A percentile compares a stretch with the other conserved stretches of the same genome.
phyloP scores from a whole-genome alignment of 2,888 invertebrate species.

The Heliconius cydno region DNA sequence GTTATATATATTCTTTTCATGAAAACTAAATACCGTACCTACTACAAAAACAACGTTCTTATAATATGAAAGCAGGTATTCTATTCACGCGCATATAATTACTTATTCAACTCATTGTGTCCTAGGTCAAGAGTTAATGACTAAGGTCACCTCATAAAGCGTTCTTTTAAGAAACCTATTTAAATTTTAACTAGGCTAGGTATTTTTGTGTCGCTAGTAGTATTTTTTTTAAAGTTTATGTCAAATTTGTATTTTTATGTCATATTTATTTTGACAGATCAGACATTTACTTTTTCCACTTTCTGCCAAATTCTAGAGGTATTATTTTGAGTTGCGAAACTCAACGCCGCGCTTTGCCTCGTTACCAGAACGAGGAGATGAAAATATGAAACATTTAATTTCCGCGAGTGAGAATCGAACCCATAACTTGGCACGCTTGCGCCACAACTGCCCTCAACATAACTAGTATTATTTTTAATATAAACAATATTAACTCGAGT shows the following conservation, averaged over 20 bases:
- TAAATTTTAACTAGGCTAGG: background rate
- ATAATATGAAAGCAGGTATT: background rate
- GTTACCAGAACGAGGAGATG: too few relatives aligned
- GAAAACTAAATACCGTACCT: background rate
- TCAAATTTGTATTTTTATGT: background rate
- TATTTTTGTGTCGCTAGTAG: background rate
- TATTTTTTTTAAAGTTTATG: background rate
- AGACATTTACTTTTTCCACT: too few relatives aligned
- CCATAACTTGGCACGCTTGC: too few relatives aligned
- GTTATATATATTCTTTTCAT: background rate
- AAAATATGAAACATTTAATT: too few relatives aligned
- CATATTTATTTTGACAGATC: too few relatives aligned
- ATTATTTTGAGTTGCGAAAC: too few relatives aligned
- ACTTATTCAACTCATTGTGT: constrained; percentile 26
- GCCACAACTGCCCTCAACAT: background rate
- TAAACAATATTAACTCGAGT: background rate
- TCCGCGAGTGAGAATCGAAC: too few relatives aligned
- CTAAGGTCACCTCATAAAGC: constrained; percentile 15
- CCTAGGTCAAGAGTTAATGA: constrained; percentile 25
- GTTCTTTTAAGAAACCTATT: background rate
- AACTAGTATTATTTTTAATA: background rate
- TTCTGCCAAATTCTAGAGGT: too few relatives aligned
- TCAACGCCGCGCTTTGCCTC: too few relatives aligned
- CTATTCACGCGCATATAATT: constrained; percentile 26
- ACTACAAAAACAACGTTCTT: background rate